A percentile compares a stretch with the other conserved stretches of the same genome.
These are phyloP conservation scores for Promerops cafer DNA, from an alignment of 2,113 vertebrate genomes.

Conservation along the genomic window DNA sequence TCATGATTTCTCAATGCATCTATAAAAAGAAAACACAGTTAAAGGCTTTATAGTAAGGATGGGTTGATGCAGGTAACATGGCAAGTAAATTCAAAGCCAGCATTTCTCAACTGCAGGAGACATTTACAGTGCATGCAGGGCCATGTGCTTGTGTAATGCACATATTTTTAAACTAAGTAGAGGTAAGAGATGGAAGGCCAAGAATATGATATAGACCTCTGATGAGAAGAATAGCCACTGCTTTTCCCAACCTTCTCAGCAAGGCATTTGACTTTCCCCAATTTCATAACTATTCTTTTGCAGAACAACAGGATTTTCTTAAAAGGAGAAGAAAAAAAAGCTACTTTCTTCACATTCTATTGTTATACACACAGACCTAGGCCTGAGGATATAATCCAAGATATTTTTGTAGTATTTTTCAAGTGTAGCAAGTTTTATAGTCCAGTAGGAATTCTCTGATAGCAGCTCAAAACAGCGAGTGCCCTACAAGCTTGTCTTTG, in stretches of 20 bases:
- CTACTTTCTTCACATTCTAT: neutral
- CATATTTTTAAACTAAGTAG: neutral
- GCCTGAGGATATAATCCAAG: neutral
- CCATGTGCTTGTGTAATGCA: neutral
- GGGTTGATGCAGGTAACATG: neutral
- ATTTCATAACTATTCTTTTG: neutral
- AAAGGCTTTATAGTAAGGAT: neutral
- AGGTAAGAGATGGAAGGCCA: neutral
- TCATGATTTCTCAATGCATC: neutral
- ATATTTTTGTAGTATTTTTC: neutral
- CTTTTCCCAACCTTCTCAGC: neutral
- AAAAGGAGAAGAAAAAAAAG: neutral
- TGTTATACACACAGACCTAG: neutral
- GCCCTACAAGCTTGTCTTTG: slow-evolving; percentile 1
- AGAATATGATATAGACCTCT: neutral
- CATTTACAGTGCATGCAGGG: neutral
- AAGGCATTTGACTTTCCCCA: neutral
- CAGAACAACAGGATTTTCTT: neutral
- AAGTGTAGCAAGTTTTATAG: neutral
- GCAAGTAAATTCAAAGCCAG: neutral
- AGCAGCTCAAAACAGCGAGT: neutral
- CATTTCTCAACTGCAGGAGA: neutral
- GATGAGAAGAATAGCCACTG: neutral
- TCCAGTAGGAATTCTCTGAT: neutral
- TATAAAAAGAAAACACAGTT: neutral